These are phyloP conservation scores for Adelphocoris suturalis DNA, from an alignment of 2,888 invertebrate genomes.

Conservation along the genomic window DNA sequence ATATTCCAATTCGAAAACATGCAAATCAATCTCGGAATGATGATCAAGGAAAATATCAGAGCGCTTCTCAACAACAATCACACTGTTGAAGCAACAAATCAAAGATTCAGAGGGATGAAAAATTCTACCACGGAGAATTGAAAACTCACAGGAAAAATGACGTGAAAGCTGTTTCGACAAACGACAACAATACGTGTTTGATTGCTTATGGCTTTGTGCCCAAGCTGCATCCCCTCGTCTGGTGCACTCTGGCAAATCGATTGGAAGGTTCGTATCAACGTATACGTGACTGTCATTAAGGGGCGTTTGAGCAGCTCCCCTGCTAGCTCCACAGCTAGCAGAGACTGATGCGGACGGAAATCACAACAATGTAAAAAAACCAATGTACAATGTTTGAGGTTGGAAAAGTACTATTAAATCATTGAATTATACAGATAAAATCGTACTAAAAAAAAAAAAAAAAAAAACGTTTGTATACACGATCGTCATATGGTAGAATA, in stretches of 20 bases:
- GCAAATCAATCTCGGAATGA: background rate
- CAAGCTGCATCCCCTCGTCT: constrained; percentile 2
- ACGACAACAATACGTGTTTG: constrained; percentile 63
- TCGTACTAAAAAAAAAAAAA: too few relatives aligned
- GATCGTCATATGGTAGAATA: too few relatives aligned
- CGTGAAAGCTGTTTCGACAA: constrained; percentile 49
- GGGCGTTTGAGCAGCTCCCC: constrained; percentile 24
- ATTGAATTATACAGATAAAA: too few relatives aligned
- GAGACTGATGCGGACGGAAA: too few relatives aligned
- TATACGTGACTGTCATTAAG: constrained; percentile 51
- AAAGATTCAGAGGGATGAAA: too few relatives aligned
- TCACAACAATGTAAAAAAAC: too few relatives aligned
- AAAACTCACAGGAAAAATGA: constrained; percentile 14
- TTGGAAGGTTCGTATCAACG: constrained; percentile 35
- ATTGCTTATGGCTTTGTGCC: constrained; percentile 57
- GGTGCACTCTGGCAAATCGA: constrained; percentile 29
- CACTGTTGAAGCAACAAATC: background rate
- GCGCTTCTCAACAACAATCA: background rate
- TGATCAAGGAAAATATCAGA: background rate
- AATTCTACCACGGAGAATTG: background rate
- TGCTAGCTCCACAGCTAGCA: background rate
- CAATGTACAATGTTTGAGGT: too few relatives aligned
- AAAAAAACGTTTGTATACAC: too few relatives aligned
- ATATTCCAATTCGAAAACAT: background rate
- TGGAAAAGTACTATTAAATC: too few relatives aligned